Conservation (phyloP, 2,113 vertebrate genomes). For the Platysternon megacephalum region DNA sequence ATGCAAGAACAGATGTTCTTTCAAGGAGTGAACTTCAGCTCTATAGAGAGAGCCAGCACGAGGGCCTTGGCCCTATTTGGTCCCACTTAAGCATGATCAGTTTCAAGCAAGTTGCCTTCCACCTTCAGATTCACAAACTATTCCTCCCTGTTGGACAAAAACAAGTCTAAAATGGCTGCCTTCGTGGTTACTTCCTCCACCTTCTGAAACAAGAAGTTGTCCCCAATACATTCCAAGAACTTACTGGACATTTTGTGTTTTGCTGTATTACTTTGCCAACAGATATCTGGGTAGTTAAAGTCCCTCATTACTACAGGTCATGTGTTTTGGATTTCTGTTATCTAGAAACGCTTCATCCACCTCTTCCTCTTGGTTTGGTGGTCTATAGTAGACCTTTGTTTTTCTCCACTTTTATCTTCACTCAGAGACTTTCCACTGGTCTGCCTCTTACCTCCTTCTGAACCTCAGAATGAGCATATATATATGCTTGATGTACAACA, state of each 20-base stretch:
- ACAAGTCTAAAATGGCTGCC: not conserved
- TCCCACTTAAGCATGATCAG: not conserved
- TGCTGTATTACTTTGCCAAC: not conserved
- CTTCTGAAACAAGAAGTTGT: not conserved
- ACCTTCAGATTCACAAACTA: not conserved
- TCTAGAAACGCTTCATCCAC: not conserved
- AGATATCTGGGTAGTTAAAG: not conserved
- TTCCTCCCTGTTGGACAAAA: not conserved
- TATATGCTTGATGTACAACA: not conserved
- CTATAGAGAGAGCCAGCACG: not conserved
- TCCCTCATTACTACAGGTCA: not conserved
- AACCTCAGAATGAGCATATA: not conserved
- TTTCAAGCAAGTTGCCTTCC: not conserved
- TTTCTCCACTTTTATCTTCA: not conserved
- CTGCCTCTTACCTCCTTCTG: not conserved
- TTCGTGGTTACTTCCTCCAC: not conserved
- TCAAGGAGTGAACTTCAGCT: not conserved
- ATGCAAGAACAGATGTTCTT: fast-evolving
- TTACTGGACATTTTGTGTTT: not conserved
- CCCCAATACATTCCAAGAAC: not conserved
- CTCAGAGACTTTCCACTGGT: not conserved
- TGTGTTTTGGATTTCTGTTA: not conserved
- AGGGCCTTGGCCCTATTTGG: not conserved
- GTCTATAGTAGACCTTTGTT: not conserved
- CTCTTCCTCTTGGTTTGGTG: not conserved